These are phyloP conservation scores for Escarpia spicata DNA, from an alignment of 2,888 invertebrate species.

Conservation along the genomic window DNA sequence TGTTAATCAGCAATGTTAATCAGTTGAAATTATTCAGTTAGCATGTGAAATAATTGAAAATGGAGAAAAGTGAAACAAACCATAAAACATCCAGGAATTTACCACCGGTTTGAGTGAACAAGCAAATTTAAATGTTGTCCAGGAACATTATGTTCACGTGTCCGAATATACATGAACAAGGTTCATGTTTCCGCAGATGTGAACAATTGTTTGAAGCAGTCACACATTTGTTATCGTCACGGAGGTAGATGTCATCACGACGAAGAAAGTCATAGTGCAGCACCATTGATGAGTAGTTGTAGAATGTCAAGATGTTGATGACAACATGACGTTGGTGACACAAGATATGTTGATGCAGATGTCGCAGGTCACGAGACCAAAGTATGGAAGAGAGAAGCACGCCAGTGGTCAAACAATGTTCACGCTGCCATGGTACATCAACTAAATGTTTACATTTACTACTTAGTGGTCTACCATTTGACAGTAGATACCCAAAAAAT, in stretches of 20 bases:
- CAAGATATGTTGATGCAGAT: background rate
- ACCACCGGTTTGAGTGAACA: constrained; percentile 3
- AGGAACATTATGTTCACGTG: background rate
- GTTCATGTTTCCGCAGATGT: too few species aligned
- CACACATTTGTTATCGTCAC: background rate
- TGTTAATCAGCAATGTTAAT: too few species aligned
- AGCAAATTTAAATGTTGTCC: background rate
- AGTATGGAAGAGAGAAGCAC: constrained; percentile 1
- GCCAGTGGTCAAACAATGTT: background rate
- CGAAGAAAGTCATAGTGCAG: background rate
- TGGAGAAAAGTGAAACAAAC: background rate
- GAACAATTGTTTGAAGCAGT: background rate
- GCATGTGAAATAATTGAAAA: background rate
- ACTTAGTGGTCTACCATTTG: background rate
- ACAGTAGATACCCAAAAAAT: too few species aligned
- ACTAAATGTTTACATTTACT: background rate
- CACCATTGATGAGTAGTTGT: background rate
- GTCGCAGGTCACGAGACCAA: background rate
- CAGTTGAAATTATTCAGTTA: too few species aligned
- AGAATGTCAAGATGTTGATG: background rate
- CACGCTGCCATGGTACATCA: background rate
- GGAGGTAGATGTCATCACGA: background rate
- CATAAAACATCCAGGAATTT: constrained; percentile 13
- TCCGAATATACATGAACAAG: too few species aligned
- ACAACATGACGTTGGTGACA: background rate